Conservation (phyloP, 2,797 vertebrate genomes). For the Thamnophis elegans region DNA sequence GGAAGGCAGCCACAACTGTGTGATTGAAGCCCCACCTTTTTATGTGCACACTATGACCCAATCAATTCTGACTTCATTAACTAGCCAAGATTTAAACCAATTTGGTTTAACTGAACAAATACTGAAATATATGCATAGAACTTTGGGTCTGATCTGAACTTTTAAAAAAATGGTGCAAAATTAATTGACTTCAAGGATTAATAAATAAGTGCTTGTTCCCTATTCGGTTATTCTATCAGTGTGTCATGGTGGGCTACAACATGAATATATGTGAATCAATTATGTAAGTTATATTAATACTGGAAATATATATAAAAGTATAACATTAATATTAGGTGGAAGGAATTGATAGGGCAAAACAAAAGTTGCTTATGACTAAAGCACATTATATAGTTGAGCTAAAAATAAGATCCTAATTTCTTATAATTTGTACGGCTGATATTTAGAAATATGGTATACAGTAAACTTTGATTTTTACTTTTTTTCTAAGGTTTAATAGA, state of each 20-base stretch:
- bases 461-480: background rate
- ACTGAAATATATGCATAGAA: slow-evolving; percentile 13
- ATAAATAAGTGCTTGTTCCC: background rate
- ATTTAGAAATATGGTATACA: slow-evolving; percentile 45
- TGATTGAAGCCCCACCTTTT: background rate
- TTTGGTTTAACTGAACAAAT: background rate
- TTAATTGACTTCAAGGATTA: background rate
- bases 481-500: background rate
- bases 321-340: slow-evolving; percentile 53
- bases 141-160: background rate
- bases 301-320: slow-evolving; percentile 50
- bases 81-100: background rate
- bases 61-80: background rate
- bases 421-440: slow-evolving; percentile 49
- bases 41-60: background rate
- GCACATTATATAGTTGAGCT: slow-evolving; percentile 39
- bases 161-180: background rate
- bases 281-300: slow-evolving; percentile 51
- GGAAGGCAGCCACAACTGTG: slow-evolving; percentile 12
- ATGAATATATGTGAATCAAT: slow-evolving; percentile 22
- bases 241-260: slow-evolving; percentile 39
- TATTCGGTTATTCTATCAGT: slow-evolving; percentile 35
- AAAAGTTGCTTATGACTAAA: slow-evolving; percentile 48
- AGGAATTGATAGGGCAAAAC: slow-evolving; percentile 56
- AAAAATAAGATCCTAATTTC: slow-evolving; percentile 60